Base-by-base conservation (phyloP, 2,113 vertebrate genomes). In the Paramisgurnus dabryanus region DNA sequence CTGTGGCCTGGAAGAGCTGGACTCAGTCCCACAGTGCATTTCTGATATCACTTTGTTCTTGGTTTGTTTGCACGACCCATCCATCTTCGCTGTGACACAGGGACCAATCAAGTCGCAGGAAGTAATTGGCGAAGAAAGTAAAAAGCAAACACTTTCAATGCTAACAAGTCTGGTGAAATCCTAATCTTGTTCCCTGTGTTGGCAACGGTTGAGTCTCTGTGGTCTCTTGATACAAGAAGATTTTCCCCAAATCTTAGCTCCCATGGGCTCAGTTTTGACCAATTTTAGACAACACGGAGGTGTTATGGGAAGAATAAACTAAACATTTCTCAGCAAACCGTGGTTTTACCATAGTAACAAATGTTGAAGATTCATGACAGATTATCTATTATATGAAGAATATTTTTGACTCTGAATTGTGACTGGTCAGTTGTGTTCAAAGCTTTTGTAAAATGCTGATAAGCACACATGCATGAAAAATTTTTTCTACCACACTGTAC, bases 51-150 rank as follows among this genome's bases (percentile, higher is more conserved):
- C 55, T 79, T 73, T 71, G 65, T 61, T 73, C 65, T 81, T 80
- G 45, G 69, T 84, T 84, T 76, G 73, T 58, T 81, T 71, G 78
- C 55, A 55, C 68, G 34, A 78, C 39, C 49, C 78, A 86, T 86
- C 82, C 67, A 82, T 86, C 82, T 86, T 84, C 41, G 49, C 60
- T 67, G 18, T 3, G 69, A 50, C 74, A 80, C 43, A 15, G 17
- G 11, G 49, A 64, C 64, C 60, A 55, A 58, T 67, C 60, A 49
- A 74, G 43, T 10, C 5, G 63, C 18, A 81, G 55, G 53, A 40
- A 63, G 45, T 41, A 34, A 47, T 57, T 76, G 78, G 53, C 67
- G 22, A 76, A 74, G 53, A 70, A 73, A 76, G 58, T 57, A 34
- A 45, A 57, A 34, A 68, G 50, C 8, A 55, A 63, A 50, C 27